Evolutionary conservation across 2,888 invertebrate species (phyloP).

Genomic region (Rhagonycha lutea): DNA sequence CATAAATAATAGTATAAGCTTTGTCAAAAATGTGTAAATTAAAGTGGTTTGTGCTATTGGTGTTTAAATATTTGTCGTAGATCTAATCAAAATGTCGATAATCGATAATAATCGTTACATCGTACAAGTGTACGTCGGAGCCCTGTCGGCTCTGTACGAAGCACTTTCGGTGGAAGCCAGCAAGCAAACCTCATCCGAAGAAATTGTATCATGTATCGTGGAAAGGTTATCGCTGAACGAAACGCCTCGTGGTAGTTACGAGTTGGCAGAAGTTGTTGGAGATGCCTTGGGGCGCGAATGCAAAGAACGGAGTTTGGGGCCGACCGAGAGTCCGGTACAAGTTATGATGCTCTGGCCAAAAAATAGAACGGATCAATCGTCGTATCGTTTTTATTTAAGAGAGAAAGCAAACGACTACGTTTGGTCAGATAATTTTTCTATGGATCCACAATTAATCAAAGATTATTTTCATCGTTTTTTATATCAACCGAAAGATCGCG

Average conservation of each 20-base stretch:
- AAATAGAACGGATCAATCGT: constrained; percentile 59
- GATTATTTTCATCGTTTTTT: constrained; percentile 91
- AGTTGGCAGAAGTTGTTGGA: constrained; percentile 86
- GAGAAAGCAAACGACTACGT: constrained; percentile 83
- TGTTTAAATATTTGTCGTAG: constrained; percentile 8
- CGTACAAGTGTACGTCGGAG: constrained; percentile 87
- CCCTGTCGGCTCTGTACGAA: constrained; percentile 85
- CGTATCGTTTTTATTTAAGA: constrained; percentile 81
- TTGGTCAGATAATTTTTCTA: constrained; percentile 86
- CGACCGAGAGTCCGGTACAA: constrained; percentile 79
- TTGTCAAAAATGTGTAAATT: constrained; percentile 12
- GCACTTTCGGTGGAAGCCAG: constrained; percentile 89
- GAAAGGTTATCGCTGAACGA: constrained; percentile 69
- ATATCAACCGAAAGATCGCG: constrained; percentile 89
- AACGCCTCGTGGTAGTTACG: constrained; percentile 67
- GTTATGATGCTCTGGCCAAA: constrained; percentile 84
- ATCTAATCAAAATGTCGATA: constrained; percentile 60
- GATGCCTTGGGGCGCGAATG: constrained; percentile 87
- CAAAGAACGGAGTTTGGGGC: constrained; percentile 86
- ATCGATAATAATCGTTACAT: constrained; percentile 71
- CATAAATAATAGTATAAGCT: not conserved
- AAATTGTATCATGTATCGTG: constrained; percentile 87
- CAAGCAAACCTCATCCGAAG: constrained; percentile 89
- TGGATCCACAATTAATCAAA: constrained; percentile 89
- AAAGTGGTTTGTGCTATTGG: constrained; percentile 14